These are phyloP conservation scores for Chromoteleia sp. DNA, from an alignment of 2,888 invertebrate species.

Conservation along the genomic window DNA sequence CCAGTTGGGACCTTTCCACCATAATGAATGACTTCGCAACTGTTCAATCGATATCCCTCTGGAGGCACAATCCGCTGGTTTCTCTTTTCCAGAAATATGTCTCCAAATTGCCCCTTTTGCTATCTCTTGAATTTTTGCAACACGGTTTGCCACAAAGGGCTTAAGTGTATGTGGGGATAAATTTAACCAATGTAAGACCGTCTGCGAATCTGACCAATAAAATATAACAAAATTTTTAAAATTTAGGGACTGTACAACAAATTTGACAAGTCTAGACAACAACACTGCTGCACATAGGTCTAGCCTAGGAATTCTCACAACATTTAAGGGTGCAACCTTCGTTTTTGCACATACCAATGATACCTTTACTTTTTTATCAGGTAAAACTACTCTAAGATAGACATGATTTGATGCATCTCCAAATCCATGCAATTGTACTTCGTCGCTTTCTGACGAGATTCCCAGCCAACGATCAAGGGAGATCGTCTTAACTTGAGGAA, in stretches of 20 bases:
- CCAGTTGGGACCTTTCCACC: constrained; percentile 66
- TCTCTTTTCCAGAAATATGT: constrained; percentile 54
- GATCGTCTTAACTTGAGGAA: background rate
- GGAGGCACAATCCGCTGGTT: constrained; percentile 69
- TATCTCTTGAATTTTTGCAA: too few species aligned
- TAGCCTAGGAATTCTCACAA: constrained; percentile 43
- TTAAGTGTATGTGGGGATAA: constrained; percentile 34
- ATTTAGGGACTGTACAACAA: background rate
- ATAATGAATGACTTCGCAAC: constrained; percentile 51
- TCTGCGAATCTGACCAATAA: constrained; percentile 25
- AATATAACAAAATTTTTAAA: background rate
- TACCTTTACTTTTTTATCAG: too few species aligned
- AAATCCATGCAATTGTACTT: constrained; percentile 63
- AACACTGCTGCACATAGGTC: constrained; percentile 57
- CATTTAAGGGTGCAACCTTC: constrained; percentile 50
- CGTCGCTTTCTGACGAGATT: background rate
- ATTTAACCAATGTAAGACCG: constrained; percentile 30
- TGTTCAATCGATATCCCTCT: constrained; percentile 55
- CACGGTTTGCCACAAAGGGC: constrained; percentile 63
- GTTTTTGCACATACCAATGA: constrained; percentile 53
- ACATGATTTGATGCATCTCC: constrained; percentile 56
- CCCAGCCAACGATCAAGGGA: background rate
- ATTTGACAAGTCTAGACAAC: background rate
- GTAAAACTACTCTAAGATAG: constrained; percentile 5
- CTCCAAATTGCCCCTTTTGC: constrained; percentile 35